Conservation (phyloP, 2,888 invertebrate species). For the Epinotia demarniana region DNA sequence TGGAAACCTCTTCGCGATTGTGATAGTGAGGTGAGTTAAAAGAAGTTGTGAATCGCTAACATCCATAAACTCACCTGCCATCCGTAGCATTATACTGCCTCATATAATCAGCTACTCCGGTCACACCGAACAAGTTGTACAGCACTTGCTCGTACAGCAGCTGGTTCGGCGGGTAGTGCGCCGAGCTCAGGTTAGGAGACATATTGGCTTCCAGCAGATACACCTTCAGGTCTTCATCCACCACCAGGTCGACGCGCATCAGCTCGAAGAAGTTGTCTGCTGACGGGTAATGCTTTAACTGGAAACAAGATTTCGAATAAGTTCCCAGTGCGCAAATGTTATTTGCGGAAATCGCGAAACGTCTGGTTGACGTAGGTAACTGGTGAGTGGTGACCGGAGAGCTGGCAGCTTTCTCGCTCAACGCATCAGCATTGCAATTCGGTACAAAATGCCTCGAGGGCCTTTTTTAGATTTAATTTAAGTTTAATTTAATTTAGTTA, state of each 20-base stretch:
- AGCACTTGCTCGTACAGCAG: slow-evolving; percentile 96
- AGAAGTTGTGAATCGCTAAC: too few species aligned
- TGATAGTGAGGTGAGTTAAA: too few species aligned
- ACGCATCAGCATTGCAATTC: too few species aligned
- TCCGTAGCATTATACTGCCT: slow-evolving; percentile 50
- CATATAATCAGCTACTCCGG: slow-evolving; percentile 86
- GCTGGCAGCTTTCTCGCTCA: too few species aligned
- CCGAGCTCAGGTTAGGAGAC: slow-evolving; percentile 98
- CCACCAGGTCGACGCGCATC: slow-evolving; percentile 96
- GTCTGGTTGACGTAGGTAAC: too few species aligned
- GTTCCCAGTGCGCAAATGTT: too few species aligned
- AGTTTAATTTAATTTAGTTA: too few species aligned
- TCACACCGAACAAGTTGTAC: slow-evolving; percentile 91
- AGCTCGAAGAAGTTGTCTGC: slow-evolving; percentile 95
- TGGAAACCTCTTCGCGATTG: too few species aligned
- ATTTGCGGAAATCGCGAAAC: too few species aligned
- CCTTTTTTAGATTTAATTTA: too few species aligned
- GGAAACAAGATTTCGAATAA: slow-evolving; percentile 47
- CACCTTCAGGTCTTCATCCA: slow-evolving; percentile 94
- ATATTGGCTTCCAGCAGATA: slow-evolving; percentile 98
- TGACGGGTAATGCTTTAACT: slow-evolving; percentile 79
- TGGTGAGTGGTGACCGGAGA: too few species aligned
- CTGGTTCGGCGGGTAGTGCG: slow-evolving; percentile 95
- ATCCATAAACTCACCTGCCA: slow-evolving; percentile 45
- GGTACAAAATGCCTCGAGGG: too few species aligned